These are phyloP conservation scores for Myiagra hebetior DNA, from an alignment of 2,113 vertebrate genomes.

Conservation along the genomic window DNA sequence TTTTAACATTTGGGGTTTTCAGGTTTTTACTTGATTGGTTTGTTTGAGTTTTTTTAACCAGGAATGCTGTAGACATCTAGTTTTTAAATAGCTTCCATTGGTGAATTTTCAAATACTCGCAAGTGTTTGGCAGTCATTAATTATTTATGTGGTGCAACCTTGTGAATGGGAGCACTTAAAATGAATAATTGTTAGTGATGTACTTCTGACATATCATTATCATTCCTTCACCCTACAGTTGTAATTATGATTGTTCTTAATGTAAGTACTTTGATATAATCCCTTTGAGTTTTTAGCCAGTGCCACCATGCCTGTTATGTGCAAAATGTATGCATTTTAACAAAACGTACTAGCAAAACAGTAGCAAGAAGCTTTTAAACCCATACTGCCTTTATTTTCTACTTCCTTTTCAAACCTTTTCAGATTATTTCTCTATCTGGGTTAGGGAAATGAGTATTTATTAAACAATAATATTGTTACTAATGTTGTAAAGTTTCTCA, in stretches of 20 bases:
- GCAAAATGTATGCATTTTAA: not conserved
- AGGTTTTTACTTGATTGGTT: not conserved
- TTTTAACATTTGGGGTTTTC: not conserved
- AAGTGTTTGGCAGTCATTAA: not conserved
- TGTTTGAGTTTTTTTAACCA: not conserved
- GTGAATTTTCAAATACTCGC: not conserved
- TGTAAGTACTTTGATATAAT: not conserved
- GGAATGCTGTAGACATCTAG: not conserved
- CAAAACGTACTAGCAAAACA: not conserved
- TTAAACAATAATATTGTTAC: not conserved
- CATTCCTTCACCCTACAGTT: not conserved
- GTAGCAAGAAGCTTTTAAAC: not conserved
- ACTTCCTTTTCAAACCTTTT: not conserved
- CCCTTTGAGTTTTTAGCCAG: not conserved
- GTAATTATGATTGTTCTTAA: not conserved
- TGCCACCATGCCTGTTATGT: not conserved
- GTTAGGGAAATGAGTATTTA: not conserved
- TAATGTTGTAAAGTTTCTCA: not conserved
- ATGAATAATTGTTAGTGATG: not conserved
- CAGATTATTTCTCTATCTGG: not conserved
- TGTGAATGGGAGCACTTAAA: not conserved
- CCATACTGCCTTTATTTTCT: not conserved
- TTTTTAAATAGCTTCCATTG: not conserved
- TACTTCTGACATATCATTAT: not conserved
- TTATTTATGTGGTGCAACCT: not conserved